These are phyloP conservation scores for Megalopta genalis DNA, from an alignment of 1,140 invertebrate species.

Conservation along the genomic window DNA sequence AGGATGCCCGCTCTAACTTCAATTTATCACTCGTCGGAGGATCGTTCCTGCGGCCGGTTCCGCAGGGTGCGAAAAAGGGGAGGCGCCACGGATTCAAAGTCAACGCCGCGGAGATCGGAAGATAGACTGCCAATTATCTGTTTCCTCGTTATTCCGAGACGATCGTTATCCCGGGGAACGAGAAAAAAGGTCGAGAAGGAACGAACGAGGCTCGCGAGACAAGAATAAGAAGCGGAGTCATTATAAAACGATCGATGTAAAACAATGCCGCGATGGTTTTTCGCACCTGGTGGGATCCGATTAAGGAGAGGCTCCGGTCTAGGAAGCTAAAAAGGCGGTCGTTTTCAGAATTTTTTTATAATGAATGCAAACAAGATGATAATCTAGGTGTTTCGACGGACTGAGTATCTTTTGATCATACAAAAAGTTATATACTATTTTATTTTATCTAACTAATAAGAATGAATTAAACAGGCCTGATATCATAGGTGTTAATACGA, in stretches of 20 bases:
- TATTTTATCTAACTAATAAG: too few relatives aligned
- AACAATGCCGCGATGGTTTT: slow-evolving; percentile 56
- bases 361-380: too few relatives aligned
- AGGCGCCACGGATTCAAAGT: slow-evolving; percentile 3
- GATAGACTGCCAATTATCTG: slow-evolving; percentile 54
- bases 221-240: slow-evolving; percentile 39
- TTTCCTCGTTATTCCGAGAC: slow-evolving; percentile 43
- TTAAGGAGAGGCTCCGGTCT: slow-evolving; percentile 18
- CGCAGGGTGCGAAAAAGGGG: slow-evolving; percentile 22
- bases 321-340: too few relatives aligned
- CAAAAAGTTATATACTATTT: too few relatives aligned
- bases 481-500: too few relatives aligned
- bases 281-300: slow-evolving; percentile 66
- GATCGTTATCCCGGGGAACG: slow-evolving; percentile 56
- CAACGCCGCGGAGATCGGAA: slow-evolving; percentile 23
- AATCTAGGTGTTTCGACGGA: too few relatives aligned
- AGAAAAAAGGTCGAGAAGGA: slow-evolving; percentile 11
- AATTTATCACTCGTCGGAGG: not conserved
- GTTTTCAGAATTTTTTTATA: too few relatives aligned
- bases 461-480: too few relatives aligned
- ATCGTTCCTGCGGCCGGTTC: not conserved
- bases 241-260: slow-evolving; percentile 34
- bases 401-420: too few relatives aligned
- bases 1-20: not conserved
- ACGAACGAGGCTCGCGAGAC: slow-evolving; percentile 16